These are phyloP conservation scores for Synanceia verrucosa DNA, from an alignment of 2,797 vertebrate species.

Conservation along the genomic window DNA sequence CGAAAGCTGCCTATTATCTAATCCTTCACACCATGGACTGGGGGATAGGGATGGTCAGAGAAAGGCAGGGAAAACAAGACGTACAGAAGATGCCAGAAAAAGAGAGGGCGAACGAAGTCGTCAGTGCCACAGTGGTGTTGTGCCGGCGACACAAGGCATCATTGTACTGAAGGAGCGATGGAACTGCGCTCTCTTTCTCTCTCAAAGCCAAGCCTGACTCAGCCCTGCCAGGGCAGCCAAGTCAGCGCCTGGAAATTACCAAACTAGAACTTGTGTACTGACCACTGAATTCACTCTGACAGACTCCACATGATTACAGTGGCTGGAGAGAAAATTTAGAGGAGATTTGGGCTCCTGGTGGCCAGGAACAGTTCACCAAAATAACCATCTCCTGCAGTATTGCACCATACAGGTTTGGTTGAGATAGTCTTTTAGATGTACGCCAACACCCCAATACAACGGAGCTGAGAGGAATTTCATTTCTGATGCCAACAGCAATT, in stretches of 20 bases:
- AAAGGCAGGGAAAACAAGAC: constrained; percentile 64
- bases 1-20: constrained; percentile 84
- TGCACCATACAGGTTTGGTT: neutral
- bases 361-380: neutral
- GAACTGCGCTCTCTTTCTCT: constrained; percentile 37
- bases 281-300: constrained; percentile 8
- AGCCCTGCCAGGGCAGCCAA: neutral
- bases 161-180: constrained; percentile 65
- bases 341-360: neutral
- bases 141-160: constrained; percentile 65
- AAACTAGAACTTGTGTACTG: constrained; percentile 22
- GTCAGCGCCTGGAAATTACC: constrained; percentile 33
- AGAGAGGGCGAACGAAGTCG: constrained; percentile 48
- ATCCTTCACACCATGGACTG: constrained; percentile 67
- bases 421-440: neutral
- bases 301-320: constrained; percentile 8
- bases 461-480: neutral
- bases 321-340: neutral
- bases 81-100: constrained; percentile 63
- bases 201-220: constrained; percentile 40
- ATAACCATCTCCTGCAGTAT: neutral
- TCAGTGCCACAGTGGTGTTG: constrained; percentile 42
- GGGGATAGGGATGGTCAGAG: constrained; percentile 54
- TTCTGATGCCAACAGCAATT: neutral
- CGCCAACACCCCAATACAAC: neutral